Percentiles rank a stretch among this genome's conserved stretches.
phyloP scores from a whole-genome alignment of 2,113 vertebrate species.

The Rhodinocichla rosea region DNA sequence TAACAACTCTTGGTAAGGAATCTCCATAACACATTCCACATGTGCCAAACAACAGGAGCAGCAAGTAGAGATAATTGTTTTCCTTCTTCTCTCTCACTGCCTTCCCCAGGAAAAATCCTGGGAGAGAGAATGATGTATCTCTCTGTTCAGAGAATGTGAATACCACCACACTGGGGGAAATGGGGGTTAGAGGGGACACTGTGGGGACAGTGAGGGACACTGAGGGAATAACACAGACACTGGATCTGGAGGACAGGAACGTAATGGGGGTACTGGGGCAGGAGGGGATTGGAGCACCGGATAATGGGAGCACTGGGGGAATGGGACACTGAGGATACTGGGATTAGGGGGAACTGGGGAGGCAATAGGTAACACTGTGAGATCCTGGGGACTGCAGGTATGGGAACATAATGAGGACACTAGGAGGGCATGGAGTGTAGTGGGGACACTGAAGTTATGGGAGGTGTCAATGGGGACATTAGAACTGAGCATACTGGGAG shows the following conservation, averaged over 20 bases:
- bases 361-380: background rate
- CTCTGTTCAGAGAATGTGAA: too few relatives aligned
- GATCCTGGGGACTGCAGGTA: too few relatives aligned
- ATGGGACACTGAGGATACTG: background rate
- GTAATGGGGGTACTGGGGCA: background rate
- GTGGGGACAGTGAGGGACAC: background rate
- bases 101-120: too few relatives aligned
- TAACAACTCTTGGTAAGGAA: too few relatives aligned
- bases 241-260: rapidly evolving
- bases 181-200: background rate
- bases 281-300: background rate
- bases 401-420: background rate
- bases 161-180: background rate
- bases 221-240: rapidly evolving
- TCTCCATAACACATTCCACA: too few relatives aligned
- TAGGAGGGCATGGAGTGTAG: background rate
- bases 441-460: background rate
- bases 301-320: background rate
- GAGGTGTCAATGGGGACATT: too few relatives aligned
- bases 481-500: background rate
- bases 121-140: too few relatives aligned
- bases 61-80: too few relatives aligned
- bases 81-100: too few relatives aligned
- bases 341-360: background rate
- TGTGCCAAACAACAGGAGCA: too few relatives aligned